Conservation (phyloP, 2,797 vertebrate species). For the Trachops cirrhosus region DNA sequence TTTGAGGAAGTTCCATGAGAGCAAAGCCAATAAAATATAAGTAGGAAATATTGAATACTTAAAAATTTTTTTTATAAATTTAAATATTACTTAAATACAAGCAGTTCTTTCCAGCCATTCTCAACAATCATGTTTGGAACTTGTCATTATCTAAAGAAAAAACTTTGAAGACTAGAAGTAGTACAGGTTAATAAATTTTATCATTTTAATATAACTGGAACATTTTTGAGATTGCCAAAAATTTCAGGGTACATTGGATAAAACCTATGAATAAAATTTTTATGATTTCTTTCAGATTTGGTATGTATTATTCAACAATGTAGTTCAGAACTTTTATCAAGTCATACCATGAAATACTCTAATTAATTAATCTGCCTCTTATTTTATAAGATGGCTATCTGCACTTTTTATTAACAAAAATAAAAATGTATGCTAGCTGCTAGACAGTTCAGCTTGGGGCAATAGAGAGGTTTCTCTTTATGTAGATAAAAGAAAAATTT, state of each 20-base stretch:
- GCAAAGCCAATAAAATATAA: neutral
- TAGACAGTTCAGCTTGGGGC: neutral
- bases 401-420: neutral
- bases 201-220: neutral
- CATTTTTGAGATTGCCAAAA: neutral
- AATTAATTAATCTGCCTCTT: constrained; percentile 8
- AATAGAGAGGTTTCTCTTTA: neutral
- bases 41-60: neutral
- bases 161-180: neutral
- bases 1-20: neutral
- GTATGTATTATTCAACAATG: constrained; percentile 43
- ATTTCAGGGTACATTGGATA: neutral
- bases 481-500: neutral
- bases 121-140: neutral
- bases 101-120: neutral
- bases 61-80: neutral
- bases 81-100: constrained; percentile 4
- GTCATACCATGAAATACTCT: constrained; percentile 1
- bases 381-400: neutral
- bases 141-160: neutral
- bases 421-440: neutral
- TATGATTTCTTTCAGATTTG: neutral
- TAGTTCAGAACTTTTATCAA: constrained; percentile 11
- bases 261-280: neutral
- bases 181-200: neutral